A percentile compares a stretch with the other conserved stretches of the same genome.
Evolutionary conservation across 2,113 vertebrate species (phyloP).

Genomic region (Marmota flaviventris): DNA sequence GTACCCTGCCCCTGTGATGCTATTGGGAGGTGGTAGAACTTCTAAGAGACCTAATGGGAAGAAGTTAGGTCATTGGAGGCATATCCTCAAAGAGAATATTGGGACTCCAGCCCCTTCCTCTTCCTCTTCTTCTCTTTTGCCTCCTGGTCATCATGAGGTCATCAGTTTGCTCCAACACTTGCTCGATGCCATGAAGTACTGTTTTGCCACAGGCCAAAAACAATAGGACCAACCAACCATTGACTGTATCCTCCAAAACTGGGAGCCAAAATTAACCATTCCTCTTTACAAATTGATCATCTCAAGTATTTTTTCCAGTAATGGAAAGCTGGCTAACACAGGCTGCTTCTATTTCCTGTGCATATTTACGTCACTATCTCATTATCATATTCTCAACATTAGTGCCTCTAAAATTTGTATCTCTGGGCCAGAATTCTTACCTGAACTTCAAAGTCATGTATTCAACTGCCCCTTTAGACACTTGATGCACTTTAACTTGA

Average conservation of each 20-base stretch:
- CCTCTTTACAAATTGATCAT: neutral
- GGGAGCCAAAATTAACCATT: neutral
- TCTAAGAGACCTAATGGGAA: neutral
- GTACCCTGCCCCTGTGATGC: neutral
- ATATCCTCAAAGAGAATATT: neutral
- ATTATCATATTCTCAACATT: neutral
- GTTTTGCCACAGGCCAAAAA: neutral
- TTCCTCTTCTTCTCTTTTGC: neutral
- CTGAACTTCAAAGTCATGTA: neutral
- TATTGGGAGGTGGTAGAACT: no score
- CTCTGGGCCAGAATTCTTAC: neutral
- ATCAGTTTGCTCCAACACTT: neutral
- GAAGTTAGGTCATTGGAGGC: neutral
- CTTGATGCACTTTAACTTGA: neutral
- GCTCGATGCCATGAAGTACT: neutral
- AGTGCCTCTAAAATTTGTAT: neutral
- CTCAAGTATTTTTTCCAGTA: neutral
- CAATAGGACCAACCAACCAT: neutral
- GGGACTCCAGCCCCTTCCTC: neutral
- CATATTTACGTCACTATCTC: neutral
- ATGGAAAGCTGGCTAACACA: neutral
- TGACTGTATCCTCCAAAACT: neutral
- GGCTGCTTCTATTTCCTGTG: neutral
- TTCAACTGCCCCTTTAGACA: neutral
- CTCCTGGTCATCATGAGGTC: no score